Evolutionary conservation across 1,140 invertebrate genomes (phyloP), one percentile per base, ranked within the genome.

Genomic region (Drosophila carrolli): DNA sequence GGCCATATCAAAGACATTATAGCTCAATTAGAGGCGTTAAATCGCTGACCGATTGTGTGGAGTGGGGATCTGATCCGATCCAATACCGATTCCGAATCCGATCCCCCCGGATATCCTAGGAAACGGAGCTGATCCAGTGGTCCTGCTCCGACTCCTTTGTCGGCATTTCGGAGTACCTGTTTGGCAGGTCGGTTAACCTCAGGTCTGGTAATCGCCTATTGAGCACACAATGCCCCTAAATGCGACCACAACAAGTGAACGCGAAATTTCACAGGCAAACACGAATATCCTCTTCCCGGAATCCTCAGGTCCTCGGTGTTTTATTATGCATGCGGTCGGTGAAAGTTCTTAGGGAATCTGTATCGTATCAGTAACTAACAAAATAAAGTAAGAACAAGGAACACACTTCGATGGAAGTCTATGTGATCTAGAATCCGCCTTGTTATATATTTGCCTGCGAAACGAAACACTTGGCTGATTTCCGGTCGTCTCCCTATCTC

Each of bases 241-340:
- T 37, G 14, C 16, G 27, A 44, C 68, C 56, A 44, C 77, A 68
- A 58, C 72, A 79, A 67, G 51, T 55, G 53, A 56, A 60, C 37
- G 74, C 61, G 68, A 85, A 65, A 78, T 83, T 88, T 88, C 79
- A 83, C 83, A 89, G 47, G 79, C 61, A 86, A 86, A 86, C 50
- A 79, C 27, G 16, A 70, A 65, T 27, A 23, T 38, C 38, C 53
- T 13, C 40, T 86, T 82, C 70, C 66, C 44, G 58, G 82, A 88
- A 86, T 63, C 65, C 57, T 71, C 62, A 47, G 60, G 50, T 63
- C 44, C 14, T 56, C 11, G 40, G 11, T 27, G 38, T 38, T 75
- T 66, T 29, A 47, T 57, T 55, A 19, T 41, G 5, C 14, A 19
- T 41, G 5, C 14, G 23, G 54, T 54, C 73, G 72, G 62, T 67